phyloP scores from a whole-genome alignment of 2,888 invertebrate species.

The Spodoptera exigua region DNA sequence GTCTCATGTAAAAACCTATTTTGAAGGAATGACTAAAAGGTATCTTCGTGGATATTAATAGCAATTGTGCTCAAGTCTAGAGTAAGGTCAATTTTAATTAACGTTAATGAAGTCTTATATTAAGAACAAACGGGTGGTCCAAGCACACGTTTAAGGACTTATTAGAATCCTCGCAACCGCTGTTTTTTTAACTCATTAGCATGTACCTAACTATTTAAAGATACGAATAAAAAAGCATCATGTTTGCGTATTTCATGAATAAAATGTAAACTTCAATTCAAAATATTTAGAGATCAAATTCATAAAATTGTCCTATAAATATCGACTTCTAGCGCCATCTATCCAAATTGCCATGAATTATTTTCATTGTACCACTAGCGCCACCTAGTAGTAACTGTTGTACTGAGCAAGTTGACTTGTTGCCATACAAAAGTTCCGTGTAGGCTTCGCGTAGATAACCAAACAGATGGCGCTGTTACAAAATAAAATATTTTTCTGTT shows the following conservation, averaged over 20 bases:
- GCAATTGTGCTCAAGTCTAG: no score
- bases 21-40: no score
- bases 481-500: no score
- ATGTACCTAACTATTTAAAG: neutral
- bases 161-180: neutral
- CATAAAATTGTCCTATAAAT: no score
- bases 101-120: slow-evolving; percentile 7
- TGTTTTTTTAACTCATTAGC: neutral
- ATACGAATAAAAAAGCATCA: no score
- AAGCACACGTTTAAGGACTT: slow-evolving; percentile 15
- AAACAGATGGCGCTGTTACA: slow-evolving; percentile 53
- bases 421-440: neutral
- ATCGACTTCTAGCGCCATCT: slow-evolving; percentile 54
- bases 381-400: slow-evolving; percentile 41
- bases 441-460: neutral
- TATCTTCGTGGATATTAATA: no score
- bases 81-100: slow-evolving; percentile 5
- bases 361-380: slow-evolving; percentile 9
- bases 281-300: no score
- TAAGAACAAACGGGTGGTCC: slow-evolving; percentile 14
- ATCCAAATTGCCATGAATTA: slow-evolving; percentile 1
- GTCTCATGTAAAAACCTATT: no score
- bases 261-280: no score
- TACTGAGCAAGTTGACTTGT: neutral
- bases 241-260: neutral